A percentile compares a stretch with the other conserved stretches of the same genome.
Evolutionary conservation across 2,888 invertebrate species (phyloP).

Genomic region (Sarcophaga caerulescens): DNA sequence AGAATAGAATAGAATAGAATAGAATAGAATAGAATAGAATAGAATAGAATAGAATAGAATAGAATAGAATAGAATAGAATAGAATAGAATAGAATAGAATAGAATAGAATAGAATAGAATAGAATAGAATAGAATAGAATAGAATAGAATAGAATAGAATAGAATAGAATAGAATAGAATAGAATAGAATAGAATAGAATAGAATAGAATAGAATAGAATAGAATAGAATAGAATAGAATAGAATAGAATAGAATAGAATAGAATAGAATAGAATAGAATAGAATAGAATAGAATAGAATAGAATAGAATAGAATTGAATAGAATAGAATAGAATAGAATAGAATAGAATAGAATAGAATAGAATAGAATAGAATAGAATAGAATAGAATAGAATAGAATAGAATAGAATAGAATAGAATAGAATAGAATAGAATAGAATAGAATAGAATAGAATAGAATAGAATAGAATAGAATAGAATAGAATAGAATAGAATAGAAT

Average conservation of each 20-base stretch:
- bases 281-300: slow-evolving; percentile 35
- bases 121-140: not conserved
- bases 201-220: no score
- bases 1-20: no score
- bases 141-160: no score
- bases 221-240: slow-evolving; percentile 34
- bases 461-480: no score
- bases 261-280: slow-evolving; percentile 40
- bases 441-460: no score
- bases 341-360: slow-evolving; percentile 51
- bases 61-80: no score
- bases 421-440: slow-evolving; percentile 20
- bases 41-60: no score
- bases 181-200: no score
- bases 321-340: slow-evolving; percentile 43
- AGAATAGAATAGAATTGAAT: slow-evolving; percentile 30
- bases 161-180: no score
- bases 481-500: no score
- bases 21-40: no score
- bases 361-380: slow-evolving; percentile 51
- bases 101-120: slow-evolving; percentile 43
- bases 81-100: slow-evolving; percentile 31
- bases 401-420: slow-evolving; percentile 45
- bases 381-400: slow-evolving; percentile 45
- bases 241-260: slow-evolving; percentile 44